Conservation (phyloP, 2,888 invertebrate species). For the Scrobipalpa costella region DNA sequence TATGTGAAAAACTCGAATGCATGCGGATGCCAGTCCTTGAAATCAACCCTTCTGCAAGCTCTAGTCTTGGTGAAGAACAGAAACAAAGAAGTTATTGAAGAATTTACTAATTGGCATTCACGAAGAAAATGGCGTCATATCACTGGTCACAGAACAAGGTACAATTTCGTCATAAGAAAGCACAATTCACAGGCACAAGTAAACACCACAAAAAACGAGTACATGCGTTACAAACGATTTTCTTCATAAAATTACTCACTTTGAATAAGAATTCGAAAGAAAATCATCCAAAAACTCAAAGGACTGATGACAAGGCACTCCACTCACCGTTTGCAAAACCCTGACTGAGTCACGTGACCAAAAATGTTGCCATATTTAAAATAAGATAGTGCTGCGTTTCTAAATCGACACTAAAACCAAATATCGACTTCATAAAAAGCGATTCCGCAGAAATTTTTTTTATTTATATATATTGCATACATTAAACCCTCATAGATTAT, state of each 20-base stretch:
- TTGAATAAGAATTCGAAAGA: conserved; percentile 80
- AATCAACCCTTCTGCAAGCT: conserved; percentile 32
- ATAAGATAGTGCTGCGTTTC: conserved; percentile 8
- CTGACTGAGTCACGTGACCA: conserved; percentile 63
- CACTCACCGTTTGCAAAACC: conserved; percentile 82
- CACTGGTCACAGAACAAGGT: conserved; percentile 80
- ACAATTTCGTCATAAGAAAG: conserved; percentile 74
- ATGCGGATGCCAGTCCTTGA: conserved; percentile 36
- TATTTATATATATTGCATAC: too few relatives aligned
- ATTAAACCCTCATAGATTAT: too few relatives aligned
- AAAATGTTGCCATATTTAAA: conserved; percentile 44
- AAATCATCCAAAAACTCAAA: conserved; percentile 80
- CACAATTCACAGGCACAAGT: conserved; percentile 63
- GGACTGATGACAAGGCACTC: conserved; percentile 82
- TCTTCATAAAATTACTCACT: conserved; percentile 74
- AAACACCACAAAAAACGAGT: conserved; percentile 57
- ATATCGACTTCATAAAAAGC: too few relatives aligned
- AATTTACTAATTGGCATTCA: conserved; percentile 80
- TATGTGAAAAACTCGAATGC: conserved; percentile 35
- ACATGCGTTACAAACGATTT: conserved; percentile 59
- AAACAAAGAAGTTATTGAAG: conserved; percentile 72
- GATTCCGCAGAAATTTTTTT: too few relatives aligned
- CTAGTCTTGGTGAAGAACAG: conserved; percentile 38
- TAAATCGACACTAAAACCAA: too few relatives aligned
- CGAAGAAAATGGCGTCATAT: conserved; percentile 82